Base-by-base conservation (phyloP, 2,113 vertebrate genomes). In the Trichechus manatus region DNA sequence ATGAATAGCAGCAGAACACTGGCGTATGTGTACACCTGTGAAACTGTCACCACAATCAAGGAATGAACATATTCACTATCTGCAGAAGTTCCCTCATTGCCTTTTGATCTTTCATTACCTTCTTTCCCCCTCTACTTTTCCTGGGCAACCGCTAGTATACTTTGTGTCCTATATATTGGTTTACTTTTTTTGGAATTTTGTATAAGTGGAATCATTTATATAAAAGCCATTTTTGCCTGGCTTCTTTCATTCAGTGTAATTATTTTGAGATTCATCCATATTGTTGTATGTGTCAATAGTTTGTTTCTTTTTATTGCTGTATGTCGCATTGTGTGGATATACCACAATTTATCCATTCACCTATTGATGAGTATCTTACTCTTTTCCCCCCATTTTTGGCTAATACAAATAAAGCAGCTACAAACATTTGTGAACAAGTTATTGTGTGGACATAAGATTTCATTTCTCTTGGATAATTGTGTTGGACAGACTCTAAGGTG, bases 161-260 rank as follows among this genome's bases (percentile, higher is more conserved):
- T 66, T 88, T 96, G 83, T 87, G 47, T 61, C 78, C n/a, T 83
- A 39, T 87, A 78, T 20, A 82, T 93, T 56, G 78, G 17, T 87
- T 97, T 97, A 93, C 15, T 25, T 84, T 93, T 79, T 90, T 29
- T 64, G n/a, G 31, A 93, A 39, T 23, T 84, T 97, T 50, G 61
- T 74, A 13, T 80, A 91, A 75, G 83, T 84, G 20, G 22, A 92
- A 70, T 31, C 33, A 68, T 63, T 29, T 22, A 36, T 70, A 70
- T 70, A 70, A 70, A n/a, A 31, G 13, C 15, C n/a, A 70, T 14
- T 70, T 78, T 93, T 87, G 70, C n/a, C 39, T 89, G 56, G 11
- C 47, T 89, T 91, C n/a, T 96, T 86, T 78, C 36, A 89, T 11
- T 61, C 39, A 33, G 33, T 50, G 42, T 75, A 47, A 68, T 75